phyloP scores from a whole-genome alignment of 1,140 invertebrate species.

The Eulimnadia texana region DNA sequence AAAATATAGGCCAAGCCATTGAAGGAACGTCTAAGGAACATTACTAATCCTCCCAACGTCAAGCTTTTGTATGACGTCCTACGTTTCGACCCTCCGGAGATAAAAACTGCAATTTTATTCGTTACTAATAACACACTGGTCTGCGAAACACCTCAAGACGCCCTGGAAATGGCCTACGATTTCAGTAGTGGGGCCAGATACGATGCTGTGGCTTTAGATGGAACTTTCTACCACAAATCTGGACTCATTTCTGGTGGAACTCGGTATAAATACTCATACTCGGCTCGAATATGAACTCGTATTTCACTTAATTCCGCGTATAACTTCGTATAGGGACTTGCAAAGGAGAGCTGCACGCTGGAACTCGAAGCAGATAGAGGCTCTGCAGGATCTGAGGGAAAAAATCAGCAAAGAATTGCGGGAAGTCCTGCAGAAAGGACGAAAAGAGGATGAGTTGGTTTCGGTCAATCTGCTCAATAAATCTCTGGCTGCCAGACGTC shows the following conservation, averaged over 20 bases:
- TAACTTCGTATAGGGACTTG: background rate
- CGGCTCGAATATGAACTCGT: background rate
- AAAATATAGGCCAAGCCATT: constrained; percentile 46
- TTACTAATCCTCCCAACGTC: constrained; percentile 85
- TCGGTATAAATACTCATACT: constrained; percentile 21
- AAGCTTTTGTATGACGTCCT: constrained; percentile 94
- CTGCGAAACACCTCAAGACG: constrained; percentile 96
- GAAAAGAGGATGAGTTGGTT: no score
- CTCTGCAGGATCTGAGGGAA: background rate
- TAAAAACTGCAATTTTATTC: constrained; percentile 90
- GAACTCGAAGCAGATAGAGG: background rate
- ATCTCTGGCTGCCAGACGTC: background rate
- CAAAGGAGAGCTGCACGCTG: background rate
- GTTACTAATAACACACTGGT: constrained; percentile 98
- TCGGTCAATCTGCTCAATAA: no score
- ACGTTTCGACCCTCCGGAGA: constrained; percentile 86
- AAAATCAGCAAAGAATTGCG: background rate
- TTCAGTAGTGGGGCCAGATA: constrained; percentile 53
- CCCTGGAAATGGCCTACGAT: constrained; percentile 93
- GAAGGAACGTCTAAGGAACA: constrained; percentile 72
- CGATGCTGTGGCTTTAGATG: constrained; percentile 82
- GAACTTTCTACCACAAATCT: constrained; percentile 96
- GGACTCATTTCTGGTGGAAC: constrained; percentile 97
- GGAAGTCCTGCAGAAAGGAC: background rate
- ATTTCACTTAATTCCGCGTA: background rate